Percentiles rank a stretch among this genome's conserved stretches.
Conservation (phyloP, 2,113 vertebrate species). For the Lamprotornis superbus region DNA sequence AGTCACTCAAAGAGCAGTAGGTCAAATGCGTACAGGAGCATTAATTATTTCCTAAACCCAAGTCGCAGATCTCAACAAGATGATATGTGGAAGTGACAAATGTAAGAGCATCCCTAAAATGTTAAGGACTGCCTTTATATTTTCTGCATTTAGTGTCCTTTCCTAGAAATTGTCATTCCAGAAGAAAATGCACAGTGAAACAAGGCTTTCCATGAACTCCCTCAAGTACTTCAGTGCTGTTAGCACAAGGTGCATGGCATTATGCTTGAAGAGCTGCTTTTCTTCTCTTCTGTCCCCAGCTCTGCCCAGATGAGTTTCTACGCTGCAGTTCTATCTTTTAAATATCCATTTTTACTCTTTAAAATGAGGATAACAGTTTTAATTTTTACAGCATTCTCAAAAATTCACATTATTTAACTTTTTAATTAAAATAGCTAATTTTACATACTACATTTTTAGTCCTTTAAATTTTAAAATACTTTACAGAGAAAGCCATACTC, state of each 20-base stretch:
- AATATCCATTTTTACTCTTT: background rate
- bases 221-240: background rate
- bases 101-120: background rate
- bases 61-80: background rate
- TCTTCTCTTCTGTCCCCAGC: background rate
- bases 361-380: background rate
- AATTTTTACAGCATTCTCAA: background rate
- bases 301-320: background rate
- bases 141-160: background rate
- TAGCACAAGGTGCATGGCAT: background rate
- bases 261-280: background rate
- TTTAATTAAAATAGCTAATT: background rate
- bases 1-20: background rate
- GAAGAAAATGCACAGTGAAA: background rate
- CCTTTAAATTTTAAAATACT: background rate
- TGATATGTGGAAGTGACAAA: background rate
- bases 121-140: background rate
- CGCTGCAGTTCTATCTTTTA: background rate
- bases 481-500: background rate
- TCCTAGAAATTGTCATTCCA: background rate
- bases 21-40: background rate
- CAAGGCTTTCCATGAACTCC: background rate
- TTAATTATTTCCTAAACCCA: background rate
- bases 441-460: background rate
- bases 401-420: background rate